Base-by-base conservation (phyloP, 2,888 invertebrate genomes). In the Hymenopus coronatus region DNA sequence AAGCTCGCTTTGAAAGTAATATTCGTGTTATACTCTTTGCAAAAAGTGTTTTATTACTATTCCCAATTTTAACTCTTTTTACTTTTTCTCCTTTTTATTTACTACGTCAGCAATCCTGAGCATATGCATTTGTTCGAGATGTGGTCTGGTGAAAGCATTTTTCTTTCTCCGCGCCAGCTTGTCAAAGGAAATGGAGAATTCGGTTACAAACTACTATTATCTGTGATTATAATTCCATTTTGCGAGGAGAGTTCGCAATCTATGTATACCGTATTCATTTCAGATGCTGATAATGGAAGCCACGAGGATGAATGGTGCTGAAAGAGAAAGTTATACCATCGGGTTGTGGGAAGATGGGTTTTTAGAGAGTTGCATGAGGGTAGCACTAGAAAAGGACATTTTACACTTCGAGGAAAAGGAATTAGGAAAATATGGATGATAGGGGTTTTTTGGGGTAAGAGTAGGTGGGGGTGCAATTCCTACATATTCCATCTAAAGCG, bases 341-440 rank as follows among this genome's bases (percentile, higher is more conserved):
- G 86, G 86, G 30, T 81, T 30, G 81, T 33, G 46, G 85, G 30
- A 87, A 81, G 81, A 82, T 85, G 85, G 46, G 46, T 70, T 70
- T 70, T 70, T 70, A 70, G 33, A 46, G 46, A 54, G 85, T 46
- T 15, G 9, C 28, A 30, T 54, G 33, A 28, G 54, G 28, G 15
- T 33, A 33, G n/a, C 30, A 28, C n/a, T 33, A 9, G 27, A 84
- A 84, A 83, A 89, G 86, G 89, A 89, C 89, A 86, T 89, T 89
- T 89, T 87, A 89, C 86, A 86, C 81, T 88, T 88, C 82, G 82
- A 88, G 85, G 85, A 88, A 89, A 89, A 85, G 88, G 88, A 88
- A 89, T 89, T 85, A 88, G 82, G 89, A 88, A 89, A 89, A 89
- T 88, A 89, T 89, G 89, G 88, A 82, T 82, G 88, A 84, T 88